Conservation (phyloP, 2,113 vertebrate species). For the Phasianus colchicus region DNA sequence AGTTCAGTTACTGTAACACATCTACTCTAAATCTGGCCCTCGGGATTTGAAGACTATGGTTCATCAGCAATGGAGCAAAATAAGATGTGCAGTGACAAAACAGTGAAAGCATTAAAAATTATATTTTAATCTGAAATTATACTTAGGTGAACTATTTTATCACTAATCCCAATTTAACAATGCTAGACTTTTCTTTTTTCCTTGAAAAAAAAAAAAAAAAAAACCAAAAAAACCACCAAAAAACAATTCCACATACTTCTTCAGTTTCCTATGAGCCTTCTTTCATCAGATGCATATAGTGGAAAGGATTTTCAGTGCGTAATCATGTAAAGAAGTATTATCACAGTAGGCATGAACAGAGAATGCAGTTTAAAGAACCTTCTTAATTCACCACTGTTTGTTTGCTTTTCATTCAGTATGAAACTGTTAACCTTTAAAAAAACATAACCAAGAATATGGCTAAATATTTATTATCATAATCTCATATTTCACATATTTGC, state of each 20-base stretch:
- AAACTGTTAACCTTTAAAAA: conserved; percentile 75
- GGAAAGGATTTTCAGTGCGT: conserved; percentile 36
- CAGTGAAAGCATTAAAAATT: neutral
- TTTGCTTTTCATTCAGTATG: conserved; percentile 74
- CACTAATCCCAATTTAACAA: neutral
- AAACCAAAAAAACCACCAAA: neutral
- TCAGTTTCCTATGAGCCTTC: neutral
- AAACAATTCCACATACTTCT: neutral
- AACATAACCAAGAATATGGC: conserved; percentile 67
- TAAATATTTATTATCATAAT: conserved; percentile 81
- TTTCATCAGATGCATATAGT: neutral
- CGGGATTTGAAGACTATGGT: neutral
- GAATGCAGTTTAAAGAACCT: conserved; percentile 58
- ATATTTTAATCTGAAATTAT: neutral
- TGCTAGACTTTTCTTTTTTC: neutral
- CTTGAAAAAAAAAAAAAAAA: neutral
- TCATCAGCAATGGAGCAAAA: neutral
- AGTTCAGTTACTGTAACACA: neutral
- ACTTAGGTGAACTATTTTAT: neutral
- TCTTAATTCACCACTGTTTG: conserved; percentile 72
- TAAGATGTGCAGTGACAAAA: neutral
- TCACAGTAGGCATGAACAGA: conserved; percentile 35
- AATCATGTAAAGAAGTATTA: conserved; percentile 50
- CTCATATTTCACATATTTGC: conserved; percentile 78
- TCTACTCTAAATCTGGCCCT: neutral